These are phyloP conservation scores for Agrenia bidenticulata DNA, from an alignment of 2,888 invertebrate species.

Conservation along the genomic window DNA sequence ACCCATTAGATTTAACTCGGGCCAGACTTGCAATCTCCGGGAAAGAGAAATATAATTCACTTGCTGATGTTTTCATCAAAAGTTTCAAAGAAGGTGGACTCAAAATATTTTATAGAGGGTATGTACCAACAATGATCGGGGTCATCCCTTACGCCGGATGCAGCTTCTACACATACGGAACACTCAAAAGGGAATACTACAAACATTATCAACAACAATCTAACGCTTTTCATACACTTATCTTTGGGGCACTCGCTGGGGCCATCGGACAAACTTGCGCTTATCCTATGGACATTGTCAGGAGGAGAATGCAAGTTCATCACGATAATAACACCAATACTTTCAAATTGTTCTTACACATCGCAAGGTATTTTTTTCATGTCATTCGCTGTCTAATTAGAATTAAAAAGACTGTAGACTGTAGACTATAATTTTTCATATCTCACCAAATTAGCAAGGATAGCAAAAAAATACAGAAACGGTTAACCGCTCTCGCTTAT, in stretches of 20 bases:
- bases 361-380: slow-evolving; percentile 29
- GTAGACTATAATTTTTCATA: no score
- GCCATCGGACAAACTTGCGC: slow-evolving; percentile 91
- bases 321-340: neutral
- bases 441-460: no score
- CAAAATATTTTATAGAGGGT: slow-evolving; percentile 78
- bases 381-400: no score
- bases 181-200: slow-evolving; percentile 66
- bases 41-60: slow-evolving; percentile 68
- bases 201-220: slow-evolving; percentile 55
- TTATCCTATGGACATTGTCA: slow-evolving; percentile 94
- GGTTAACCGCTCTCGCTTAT: no score
- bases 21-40: slow-evolving; percentile 96
- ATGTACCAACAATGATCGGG: slow-evolving; percentile 84
- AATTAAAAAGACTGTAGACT: no score
- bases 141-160: slow-evolving; percentile 96
- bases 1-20: slow-evolving; percentile 93
- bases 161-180: slow-evolving; percentile 96
- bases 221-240: slow-evolving; percentile 20
- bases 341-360: slow-evolving; percentile 4
- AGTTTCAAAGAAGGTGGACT: slow-evolving; percentile 61
- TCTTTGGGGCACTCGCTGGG: slow-evolving; percentile 87
- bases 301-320: slow-evolving; percentile 65
- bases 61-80: slow-evolving; percentile 60
- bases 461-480: no score